phyloP scores from a whole-genome alignment of 2,888 invertebrate genomes.

The Melolontha melolontha region DNA sequence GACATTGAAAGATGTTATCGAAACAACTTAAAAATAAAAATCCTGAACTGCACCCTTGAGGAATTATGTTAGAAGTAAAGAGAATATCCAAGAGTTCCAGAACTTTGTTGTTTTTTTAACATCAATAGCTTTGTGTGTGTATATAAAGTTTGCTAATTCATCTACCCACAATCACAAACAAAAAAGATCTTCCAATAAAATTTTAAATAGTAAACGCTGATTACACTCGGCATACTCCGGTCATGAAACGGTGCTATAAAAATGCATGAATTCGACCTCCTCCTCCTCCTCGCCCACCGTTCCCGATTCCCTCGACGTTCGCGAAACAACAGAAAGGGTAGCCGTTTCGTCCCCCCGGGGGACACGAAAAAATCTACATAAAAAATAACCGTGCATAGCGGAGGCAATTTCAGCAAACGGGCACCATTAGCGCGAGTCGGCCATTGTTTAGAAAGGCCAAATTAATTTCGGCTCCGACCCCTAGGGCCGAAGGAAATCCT shows the following conservation, averaged over 20 bases:
- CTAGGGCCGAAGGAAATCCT: conserved; percentile 44
- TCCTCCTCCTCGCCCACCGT: too few relatives aligned
- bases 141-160: too few relatives aligned
- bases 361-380: conserved; percentile 62
- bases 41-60: too few relatives aligned
- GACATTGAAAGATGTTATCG: too few relatives aligned
- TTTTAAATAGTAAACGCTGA: conserved; percentile 47
- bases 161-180: not conserved
- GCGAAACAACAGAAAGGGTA: conserved; percentile 56
- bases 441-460: conserved; percentile 68
- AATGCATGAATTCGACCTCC: conserved; percentile 54
- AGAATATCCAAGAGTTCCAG: too few relatives aligned
- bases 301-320: not conserved
- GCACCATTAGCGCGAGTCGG: conserved; percentile 65
- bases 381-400: conserved; percentile 63
- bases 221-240: conserved; percentile 48
- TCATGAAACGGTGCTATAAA: conserved; percentile 57
- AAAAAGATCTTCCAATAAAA: conserved; percentile 7
- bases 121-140: too few relatives aligned
- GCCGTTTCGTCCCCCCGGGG: conserved; percentile 54
- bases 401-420: conserved; percentile 67
- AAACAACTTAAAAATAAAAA: too few relatives aligned
- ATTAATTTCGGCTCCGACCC: conserved; percentile 56
- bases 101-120: too few relatives aligned
- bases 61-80: too few relatives aligned